Evolutionary conservation across 2,888 invertebrate species (phyloP), one percentile per base, ranked within the genome.

Genomic region (Troides helena): DNA sequence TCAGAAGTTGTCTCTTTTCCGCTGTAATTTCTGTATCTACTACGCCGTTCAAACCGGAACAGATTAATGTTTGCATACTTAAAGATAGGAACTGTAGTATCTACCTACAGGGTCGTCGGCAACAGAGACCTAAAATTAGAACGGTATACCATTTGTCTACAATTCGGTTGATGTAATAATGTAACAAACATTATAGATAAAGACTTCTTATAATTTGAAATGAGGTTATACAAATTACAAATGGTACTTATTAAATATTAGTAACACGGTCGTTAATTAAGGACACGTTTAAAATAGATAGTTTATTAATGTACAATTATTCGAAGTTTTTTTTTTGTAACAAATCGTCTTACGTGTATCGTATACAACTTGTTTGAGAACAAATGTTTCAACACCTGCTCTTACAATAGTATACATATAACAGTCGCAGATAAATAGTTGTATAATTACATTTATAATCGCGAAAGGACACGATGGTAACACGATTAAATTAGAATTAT

Each of bases 371-470:
- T 64, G 74, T 74, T 75, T 73, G 58, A 72, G 71, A 73, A 72
- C 74, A 74, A 77, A 76, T 74, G 76, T 79, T 78, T 75, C 75
- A 74, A 76, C 76, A 80, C 75, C 77, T 79, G 77, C 71, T 72
- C 53, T 72, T 71, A 72, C 75, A 77, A 74, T 75, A 77, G 76
- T 67, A 71, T 71, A 73, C 61, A 74, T 46, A 25, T 8, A 30
- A 30, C 56, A 72, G 53, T n/a, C 59, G 67, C 65, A 68, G 53
- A 67, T 69, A 72, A 65, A 71, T 69, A 60, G 50, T 58, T 43
- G 36, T 57, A 30, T 30, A 21, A 21, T 21, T 21, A 21, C 21
- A 67, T 67, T 64, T 69, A 46, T 73, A 69, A 70, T 53, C 50
- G 39, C 65, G 57, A 59, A 59, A 65, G 36, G 57, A 36, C n/a